phyloP scores from a whole-genome alignment of 2,888 invertebrate species.

The Chrysolina oricalcia region DNA sequence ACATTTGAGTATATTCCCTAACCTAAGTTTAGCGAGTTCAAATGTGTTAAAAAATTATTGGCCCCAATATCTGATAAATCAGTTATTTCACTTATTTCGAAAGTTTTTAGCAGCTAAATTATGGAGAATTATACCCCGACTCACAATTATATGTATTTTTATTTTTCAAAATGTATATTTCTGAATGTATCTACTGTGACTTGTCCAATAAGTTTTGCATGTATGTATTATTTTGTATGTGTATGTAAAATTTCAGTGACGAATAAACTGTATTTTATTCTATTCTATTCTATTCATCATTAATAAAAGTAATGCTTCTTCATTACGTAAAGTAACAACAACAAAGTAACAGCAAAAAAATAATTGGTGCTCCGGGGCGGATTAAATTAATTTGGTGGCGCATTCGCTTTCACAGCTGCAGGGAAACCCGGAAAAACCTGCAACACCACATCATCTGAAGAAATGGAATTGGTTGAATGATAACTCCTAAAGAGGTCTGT shows the following conservation, averaged over 20 bases:
- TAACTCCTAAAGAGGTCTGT: no score
- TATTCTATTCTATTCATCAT: no score
- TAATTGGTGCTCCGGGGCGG: no score
- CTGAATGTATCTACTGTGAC: constrained; percentile 20
- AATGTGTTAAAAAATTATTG: neutral
- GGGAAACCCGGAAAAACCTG: no score
- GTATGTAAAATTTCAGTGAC: constrained; percentile 21
- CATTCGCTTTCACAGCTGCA: no score
- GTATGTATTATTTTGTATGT: constrained; percentile 26
- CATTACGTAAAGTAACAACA: no score
- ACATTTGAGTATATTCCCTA: constrained; percentile 4
- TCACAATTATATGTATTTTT: constrained; percentile 14
- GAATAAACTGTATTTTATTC: no score
- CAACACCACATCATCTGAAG: no score
- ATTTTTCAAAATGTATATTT: constrained; percentile 14
- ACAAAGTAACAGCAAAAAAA: no score
- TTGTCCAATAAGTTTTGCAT: constrained; percentile 24
- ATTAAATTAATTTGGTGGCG: no score
- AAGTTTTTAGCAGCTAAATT: constrained; percentile 13
- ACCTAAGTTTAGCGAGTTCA: constrained; percentile 1
- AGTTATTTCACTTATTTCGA: constrained; percentile 7
- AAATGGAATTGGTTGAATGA: no score
- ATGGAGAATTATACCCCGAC: constrained; percentile 13
- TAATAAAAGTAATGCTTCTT: no score
- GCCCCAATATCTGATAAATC: neutral